These are phyloP conservation scores for Chionoecetes opilio DNA, from an alignment of 1,140 invertebrate species.

Conservation along the genomic window DNA sequence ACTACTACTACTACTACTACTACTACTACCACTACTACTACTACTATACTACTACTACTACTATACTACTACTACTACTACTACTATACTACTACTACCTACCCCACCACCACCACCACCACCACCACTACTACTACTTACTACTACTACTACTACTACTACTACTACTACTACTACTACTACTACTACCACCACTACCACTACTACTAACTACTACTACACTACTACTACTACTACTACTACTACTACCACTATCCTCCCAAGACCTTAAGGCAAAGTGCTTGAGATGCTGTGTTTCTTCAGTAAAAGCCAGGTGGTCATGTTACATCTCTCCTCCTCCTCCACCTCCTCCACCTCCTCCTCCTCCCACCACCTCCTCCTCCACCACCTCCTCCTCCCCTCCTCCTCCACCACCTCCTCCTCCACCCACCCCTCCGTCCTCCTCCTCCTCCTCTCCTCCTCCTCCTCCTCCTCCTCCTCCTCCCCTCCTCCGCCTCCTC, in stretches of 20 bases:
- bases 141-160: constrained; percentile 1
- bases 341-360: too few relatives aligned
- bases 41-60: background rate
- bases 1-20: constrained; percentile 11
- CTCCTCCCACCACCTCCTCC: too few relatives aligned
- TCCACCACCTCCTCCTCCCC: too few relatives aligned
- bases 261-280: background rate
- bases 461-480: background rate
- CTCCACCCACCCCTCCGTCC: too few relatives aligned
- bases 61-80: too few relatives aligned
- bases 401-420: too few relatives aligned
- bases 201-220: background rate
- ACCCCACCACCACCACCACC: too few relatives aligned
- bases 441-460: too few relatives aligned
- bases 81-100: too few relatives aligned
- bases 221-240: background rate
- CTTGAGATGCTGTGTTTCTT: background rate
- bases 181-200: background rate
- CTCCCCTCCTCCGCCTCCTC: background rate
- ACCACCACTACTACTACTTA: background rate
- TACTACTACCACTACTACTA: background rate
- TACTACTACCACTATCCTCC: background rate
- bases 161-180: constrained; percentile 11
- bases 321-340: background rate
- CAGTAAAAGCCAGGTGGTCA: background rate